Conservation (phyloP, 2,888 invertebrate species). For the Microctonus aethiopoides region DNA sequence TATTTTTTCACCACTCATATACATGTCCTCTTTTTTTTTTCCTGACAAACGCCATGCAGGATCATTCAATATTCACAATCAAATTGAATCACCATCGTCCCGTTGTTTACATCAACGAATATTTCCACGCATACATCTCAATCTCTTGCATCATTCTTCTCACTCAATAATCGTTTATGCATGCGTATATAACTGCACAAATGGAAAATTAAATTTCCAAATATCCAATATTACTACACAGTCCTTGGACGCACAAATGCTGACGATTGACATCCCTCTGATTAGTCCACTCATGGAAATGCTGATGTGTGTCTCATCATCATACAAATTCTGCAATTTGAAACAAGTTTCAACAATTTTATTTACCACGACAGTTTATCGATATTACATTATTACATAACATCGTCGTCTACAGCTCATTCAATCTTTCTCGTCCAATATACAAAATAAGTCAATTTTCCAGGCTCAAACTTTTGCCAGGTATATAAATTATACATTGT, state of each 20-base stretch:
- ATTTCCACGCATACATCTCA: neutral
- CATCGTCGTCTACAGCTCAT: neutral
- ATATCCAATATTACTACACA: neutral
- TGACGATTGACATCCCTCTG: conserved; percentile 5
- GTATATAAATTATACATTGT: no score
- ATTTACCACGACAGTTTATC: neutral
- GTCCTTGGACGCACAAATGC: neutral
- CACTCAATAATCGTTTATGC: neutral
- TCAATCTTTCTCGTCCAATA: neutral
- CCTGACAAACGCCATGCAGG: neutral
- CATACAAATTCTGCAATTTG: neutral
- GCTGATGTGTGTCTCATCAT: neutral
- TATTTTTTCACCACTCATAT: neutral
- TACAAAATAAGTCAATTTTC: neutral
- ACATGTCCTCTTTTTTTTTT: neutral
- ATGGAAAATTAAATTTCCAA: neutral
- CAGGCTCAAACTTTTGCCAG: no score
- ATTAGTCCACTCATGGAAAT: conserved; percentile 3
- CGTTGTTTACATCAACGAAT: neutral
- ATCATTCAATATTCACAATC: conserved; percentile 6
- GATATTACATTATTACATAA: neutral
- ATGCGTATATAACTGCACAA: neutral
- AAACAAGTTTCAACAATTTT: neutral
- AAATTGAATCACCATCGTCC: conserved; percentile 4
- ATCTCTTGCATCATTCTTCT: neutral